phyloP scores from a whole-genome alignment of 2,888 invertebrate species.

The Himalopsyche kuldschensis region DNA sequence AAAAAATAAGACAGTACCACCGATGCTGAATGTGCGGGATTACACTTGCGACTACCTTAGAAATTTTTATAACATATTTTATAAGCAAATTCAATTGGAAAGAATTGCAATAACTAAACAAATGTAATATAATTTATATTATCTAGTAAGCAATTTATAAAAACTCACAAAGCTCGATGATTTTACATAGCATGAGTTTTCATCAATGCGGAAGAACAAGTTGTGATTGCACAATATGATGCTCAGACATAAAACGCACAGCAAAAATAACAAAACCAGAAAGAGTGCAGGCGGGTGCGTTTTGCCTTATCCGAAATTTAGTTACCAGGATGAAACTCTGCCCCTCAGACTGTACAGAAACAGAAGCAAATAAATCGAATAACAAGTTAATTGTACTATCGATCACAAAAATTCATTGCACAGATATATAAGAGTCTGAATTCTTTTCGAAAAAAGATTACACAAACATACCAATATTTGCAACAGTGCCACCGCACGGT shows the following conservation, averaged over 20 bases:
- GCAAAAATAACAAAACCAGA: background rate
- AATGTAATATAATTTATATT: background rate
- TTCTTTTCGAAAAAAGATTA: no score
- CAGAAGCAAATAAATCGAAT: no score
- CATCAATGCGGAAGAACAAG: background rate
- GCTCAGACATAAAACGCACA: background rate
- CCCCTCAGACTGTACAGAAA: no score
- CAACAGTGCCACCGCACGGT: no score
- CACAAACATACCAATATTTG: no score
- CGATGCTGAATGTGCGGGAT: background rate
- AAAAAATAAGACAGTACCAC: background rate
- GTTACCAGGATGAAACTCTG: no score
- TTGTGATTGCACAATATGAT: background rate
- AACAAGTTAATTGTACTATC: no score
- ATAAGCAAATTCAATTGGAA: background rate
- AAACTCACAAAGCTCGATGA: slow-evolving; percentile 1
- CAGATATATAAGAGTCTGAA: no score
- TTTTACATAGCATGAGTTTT: background rate
- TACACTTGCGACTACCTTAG: background rate
- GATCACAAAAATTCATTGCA: no score
- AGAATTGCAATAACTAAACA: background rate
- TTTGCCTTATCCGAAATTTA: no score
- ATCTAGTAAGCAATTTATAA: background rate
- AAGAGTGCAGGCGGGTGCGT: background rate
- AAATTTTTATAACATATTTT: background rate